Base-by-base conservation (phyloP, 2,888 invertebrate genomes). In the Eristalis arbustorum region DNA sequence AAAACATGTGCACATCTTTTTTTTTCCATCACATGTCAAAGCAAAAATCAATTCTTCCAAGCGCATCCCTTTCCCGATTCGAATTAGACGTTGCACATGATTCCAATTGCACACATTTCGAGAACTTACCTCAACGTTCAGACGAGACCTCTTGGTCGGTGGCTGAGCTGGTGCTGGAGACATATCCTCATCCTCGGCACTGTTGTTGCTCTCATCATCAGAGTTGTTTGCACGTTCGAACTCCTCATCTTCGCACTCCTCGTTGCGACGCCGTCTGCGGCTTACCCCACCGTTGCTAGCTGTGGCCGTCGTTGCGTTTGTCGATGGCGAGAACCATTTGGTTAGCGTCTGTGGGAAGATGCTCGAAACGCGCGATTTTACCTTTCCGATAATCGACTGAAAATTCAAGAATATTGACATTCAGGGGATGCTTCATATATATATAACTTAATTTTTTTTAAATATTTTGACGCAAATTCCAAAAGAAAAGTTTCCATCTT, bases 301-400 rank as follows among this genome's bases (percentile, higher is more conserved):
- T 25, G 63, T 71, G 23, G 83, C 37, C 74, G 83, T 84, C 73
- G 80, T 79, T 8, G 69, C 49, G 61, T 89, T 84, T 37, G 89
- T 71, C 31, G 89, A 89, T 37, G 92, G 92, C 63, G 92, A 92
- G 88, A 93, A 92, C 93, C 93, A 93, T 88, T 91, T 91, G 59
- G 90, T 90, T 8, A 93, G 82, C 63, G 91, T 91, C 71, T 90
- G 90, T 64, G 92, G 91, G 23, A 93, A 83, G 66, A 93, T 92
- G 84, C 91, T 92, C 8, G 92, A 90, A 11, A 93, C 91, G 42
- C 91, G 91, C 63, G 90, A 91, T 77, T 91, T 92, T 42, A 93
- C 90, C 89, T 92, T 92, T 78, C 90, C 91, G 81, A 93, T 92
- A 84, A 93, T 91, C 73, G 92, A 92, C 92, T 93, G 89, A 34